Base-by-base conservation (phyloP, 2,113 vertebrate species). In the Mobula birostris region DNA sequence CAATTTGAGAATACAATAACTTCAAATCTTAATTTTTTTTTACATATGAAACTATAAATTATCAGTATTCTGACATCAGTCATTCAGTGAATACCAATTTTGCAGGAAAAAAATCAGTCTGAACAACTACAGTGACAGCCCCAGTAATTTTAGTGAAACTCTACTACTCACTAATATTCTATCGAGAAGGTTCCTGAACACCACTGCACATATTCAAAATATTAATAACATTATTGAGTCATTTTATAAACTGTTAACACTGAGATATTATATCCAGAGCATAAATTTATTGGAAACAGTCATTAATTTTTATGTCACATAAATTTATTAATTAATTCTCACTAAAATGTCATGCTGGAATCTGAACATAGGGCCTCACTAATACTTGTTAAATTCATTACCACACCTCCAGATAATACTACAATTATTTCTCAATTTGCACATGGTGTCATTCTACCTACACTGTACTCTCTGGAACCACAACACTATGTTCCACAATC, bases 121-220 rank as follows among this genome's bases (percentile, higher is more conserved):
- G n/a, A 90, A 66, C 61, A n/a, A 72, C 72, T 32, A 21, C 36
- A 93, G 32, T 72, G 90, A 93, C 9, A 93, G 36, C 63, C 32
- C 48, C 36, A 72, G 90, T 7, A 93, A 72, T 70, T 12, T 72
- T 27, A 32, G 32, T 70, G 14, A 93, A 93, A 74, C 2, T 92
- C 68, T 56, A 56, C 11, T 76, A 14, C 19, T 72, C 40, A 56
- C 91, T 93, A 76, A 40, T 93, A 68, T 32, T 6, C 29, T 68
- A 63, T 88, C 61, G 14, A n/a, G 83, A 56, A 88, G 83, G 61
- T 88, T 88, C 83, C 58, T 29, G 61, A 88, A 88, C 83, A 88
- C n/a, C 58, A 15, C 1, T 90, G 61, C 61, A 66, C 32, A n/a
- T 32, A n/a, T 88, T 66, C 85, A 88, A 61, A 12, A 66, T 88